Percentiles rank a stretch among this genome's conserved stretches.
phyloP scores from a whole-genome alignment of 2,113 vertebrate species.

The Lepisosteus oculatus region DNA sequence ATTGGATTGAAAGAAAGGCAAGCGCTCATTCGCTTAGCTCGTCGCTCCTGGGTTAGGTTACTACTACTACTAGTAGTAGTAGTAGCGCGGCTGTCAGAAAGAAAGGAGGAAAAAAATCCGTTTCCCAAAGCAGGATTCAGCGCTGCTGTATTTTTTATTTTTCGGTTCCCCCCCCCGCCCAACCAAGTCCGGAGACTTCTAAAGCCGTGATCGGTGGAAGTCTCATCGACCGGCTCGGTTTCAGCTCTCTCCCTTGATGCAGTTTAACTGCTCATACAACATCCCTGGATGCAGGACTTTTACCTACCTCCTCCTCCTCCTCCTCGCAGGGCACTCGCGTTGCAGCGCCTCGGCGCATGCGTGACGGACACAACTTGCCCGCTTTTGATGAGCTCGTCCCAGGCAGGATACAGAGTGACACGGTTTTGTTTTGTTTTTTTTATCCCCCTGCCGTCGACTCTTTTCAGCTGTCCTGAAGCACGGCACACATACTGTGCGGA shows the following conservation, averaged over 20 bases:
- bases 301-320: conserved; percentile 25
- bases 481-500: background rate
- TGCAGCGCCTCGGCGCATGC: conserved; percentile 27
- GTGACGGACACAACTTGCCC: background rate
- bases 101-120: conserved; percentile 9
- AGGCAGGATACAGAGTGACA: conserved; percentile 9
- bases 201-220: background rate
- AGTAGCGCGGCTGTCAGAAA: conserved; percentile 22
- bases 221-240: conserved; percentile 11
- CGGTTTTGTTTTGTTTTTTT: background rate
- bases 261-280: conserved; percentile 19
- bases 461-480: background rate
- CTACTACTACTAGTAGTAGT: background rate
- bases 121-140: conserved; percentile 17
- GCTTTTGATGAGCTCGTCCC: background rate
- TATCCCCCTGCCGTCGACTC: background rate
- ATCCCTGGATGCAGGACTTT: conserved; percentile 32
- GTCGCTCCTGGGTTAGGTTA: conserved; percentile 17
- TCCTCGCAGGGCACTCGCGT: conserved; percentile 18
- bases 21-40: conserved; percentile 39
- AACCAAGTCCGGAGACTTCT: background rate
- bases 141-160: conserved; percentile 1
- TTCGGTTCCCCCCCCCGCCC: background rate
- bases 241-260: conserved; percentile 19
- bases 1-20: conserved; percentile 74